These are phyloP conservation scores for Lycocerus yunnanus DNA, from an alignment of 2,888 invertebrate species.

Conservation along the genomic window DNA sequence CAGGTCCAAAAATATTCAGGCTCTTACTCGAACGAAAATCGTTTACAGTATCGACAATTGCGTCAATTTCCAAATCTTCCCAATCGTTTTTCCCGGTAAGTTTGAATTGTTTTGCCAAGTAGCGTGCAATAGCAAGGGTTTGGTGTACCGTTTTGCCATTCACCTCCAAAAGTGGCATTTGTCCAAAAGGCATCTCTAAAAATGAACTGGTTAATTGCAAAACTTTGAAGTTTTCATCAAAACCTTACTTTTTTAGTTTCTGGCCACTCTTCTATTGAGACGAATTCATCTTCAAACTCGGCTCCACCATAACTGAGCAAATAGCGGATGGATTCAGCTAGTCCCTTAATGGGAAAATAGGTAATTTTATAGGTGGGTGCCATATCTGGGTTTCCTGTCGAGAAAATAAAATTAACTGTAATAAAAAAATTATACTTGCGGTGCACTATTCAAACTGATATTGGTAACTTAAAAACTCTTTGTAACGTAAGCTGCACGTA, in stretches of 20 bases:
- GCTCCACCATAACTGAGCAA: constrained; percentile 64
- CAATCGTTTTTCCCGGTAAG: constrained; percentile 62
- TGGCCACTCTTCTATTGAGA: constrained; percentile 53
- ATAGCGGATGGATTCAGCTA: constrained; percentile 67
- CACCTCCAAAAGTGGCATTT: constrained; percentile 65
- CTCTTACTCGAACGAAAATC: constrained; percentile 65
- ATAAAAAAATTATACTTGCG: too few species aligned
- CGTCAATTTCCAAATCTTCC: constrained; percentile 67
- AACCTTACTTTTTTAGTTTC: constrained; percentile 44
- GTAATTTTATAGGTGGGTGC: constrained; percentile 62
- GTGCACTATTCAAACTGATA: too few species aligned
- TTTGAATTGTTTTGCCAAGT: constrained; percentile 65
- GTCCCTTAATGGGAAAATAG: constrained; percentile 66
- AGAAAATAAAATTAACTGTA: too few species aligned
- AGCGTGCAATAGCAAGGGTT: constrained; percentile 64
- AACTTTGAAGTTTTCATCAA: background rate
- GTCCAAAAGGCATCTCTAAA: constrained; percentile 66
- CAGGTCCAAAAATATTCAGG: background rate
- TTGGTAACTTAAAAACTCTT: too few species aligned
- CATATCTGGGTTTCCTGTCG: constrained; percentile 30
- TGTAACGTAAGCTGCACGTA: too few species aligned
- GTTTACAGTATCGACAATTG: constrained; percentile 63
- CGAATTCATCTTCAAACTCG: constrained; percentile 65
- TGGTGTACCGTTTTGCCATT: constrained; percentile 66
- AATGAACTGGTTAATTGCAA: background rate